Evolutionary conservation across 1,140 invertebrate species (phyloP).

Genomic region (Tetragonula clypearis): DNA sequence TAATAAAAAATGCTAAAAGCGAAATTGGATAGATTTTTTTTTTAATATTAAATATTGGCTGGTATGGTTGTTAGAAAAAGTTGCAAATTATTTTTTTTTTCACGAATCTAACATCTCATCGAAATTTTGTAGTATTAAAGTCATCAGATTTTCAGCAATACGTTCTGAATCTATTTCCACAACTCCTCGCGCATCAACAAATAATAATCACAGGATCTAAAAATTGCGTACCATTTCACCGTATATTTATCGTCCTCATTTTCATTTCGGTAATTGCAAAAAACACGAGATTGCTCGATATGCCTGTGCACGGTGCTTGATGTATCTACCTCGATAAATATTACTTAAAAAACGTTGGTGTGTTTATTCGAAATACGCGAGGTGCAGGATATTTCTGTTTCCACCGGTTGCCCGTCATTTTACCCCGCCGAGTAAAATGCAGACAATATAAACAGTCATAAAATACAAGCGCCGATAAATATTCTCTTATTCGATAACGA

Average conservation of each 20-base stretch:
- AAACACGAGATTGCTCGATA: neutral
- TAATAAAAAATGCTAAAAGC: neutral
- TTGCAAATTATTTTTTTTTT: neutral
- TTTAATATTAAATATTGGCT: neutral
- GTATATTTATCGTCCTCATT: neutral
- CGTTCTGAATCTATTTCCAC: neutral
- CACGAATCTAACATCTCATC: neutral
- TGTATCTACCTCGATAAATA: slow-evolving; percentile 4
- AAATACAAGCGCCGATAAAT: neutral
- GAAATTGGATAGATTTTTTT: neutral
- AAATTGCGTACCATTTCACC: neutral
- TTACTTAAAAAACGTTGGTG: neutral
- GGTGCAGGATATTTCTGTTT: neutral
- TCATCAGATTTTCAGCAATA: no score
- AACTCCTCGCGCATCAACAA: neutral
- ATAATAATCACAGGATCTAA: neutral
- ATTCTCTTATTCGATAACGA: slow-evolving; percentile 18
- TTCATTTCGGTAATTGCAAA: neutral
- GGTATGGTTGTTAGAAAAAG: neutral
- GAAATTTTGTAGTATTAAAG: neutral
- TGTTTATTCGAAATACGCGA: neutral
- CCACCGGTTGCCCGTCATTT: neutral
- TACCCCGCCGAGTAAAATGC: neutral
- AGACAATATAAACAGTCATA: slow-evolving; percentile 7
- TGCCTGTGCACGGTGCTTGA: neutral